Base-by-base conservation (phyloP, 1,140 invertebrate species). In the Zaprionus ornatus region DNA sequence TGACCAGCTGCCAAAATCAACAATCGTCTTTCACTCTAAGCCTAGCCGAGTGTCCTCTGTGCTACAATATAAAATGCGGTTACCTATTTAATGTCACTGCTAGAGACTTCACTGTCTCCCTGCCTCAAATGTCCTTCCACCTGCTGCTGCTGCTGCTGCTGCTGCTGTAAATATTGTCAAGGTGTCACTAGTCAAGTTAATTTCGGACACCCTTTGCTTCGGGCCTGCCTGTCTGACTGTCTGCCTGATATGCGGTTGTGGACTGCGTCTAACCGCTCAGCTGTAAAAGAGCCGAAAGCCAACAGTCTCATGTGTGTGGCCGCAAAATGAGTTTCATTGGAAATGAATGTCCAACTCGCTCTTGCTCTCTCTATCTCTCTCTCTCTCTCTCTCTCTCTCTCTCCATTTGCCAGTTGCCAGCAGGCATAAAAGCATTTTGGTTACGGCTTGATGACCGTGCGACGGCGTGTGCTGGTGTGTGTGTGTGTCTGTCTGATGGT, bases 171-270 rank as follows among this genome's bases (percentile, higher is more conserved):
- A 88, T 84, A 84, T 90, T 90, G 86, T 90, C 86, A 90, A 90
- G 85, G 85, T 90, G 85, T 85, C 85, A 71, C 79, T 80, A 90
- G 85, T 90, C 75, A 75, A 90, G 85, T 90, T 90, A 90, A 90
- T 90, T 90, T 90, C 50, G 25, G n/a, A 69, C 74, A 70, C 54
- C 75, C 71, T 74, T 54, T 64, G 19, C 15, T 48, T 19, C 1
- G 9, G 45, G n/a, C 45, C 59, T 40, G 27, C 29, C 45, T 40
- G 37, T 0, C 6, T 52, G 50, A 3, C 50, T 13, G 54, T 13
- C 72, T 72, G 23, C 19, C 60, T 50, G 37, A 59, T 42, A 68
- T 88, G 84, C 68, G 84, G 84, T 88, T 88, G 75, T 40, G 68
- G 78, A 57, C 65, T 79, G 79, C 77, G 71, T 79, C 82, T 73